phyloP scores from a whole-genome alignment of 2,113 vertebrate genomes.

The Sinocyclocheilus anshuiensis region DNA sequence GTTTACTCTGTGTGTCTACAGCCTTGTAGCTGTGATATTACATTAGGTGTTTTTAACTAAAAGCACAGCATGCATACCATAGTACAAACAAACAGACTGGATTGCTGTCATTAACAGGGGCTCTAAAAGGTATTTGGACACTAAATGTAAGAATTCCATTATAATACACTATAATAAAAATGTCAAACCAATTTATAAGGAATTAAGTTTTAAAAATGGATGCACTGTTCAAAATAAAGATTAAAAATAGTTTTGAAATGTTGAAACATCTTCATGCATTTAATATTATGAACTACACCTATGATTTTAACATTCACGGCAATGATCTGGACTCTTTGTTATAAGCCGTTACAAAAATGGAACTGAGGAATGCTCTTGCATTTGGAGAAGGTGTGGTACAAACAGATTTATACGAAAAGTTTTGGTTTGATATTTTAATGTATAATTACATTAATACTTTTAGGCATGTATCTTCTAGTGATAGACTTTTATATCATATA shows the following conservation, averaged over 20 bases:
- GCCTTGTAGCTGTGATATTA: not conserved
- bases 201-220: not conserved
- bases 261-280: not conserved
- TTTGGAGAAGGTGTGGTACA: not conserved
- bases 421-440: not conserved
- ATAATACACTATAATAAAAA: not conserved
- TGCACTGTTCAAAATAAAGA: not conserved
- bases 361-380: not conserved
- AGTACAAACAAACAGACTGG: not conserved
- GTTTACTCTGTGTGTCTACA: not conserved
- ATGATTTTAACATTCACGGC: not conserved
- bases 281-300: not conserved
- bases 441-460: not conserved
- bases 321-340: not conserved
- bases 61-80: not conserved
- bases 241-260: not conserved
- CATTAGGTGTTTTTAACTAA: not conserved
- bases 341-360: not conserved
- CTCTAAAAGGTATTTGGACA: not conserved
- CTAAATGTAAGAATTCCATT: not conserved
- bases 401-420: too few relatives aligned
- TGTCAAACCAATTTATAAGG: not conserved
- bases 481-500: not conserved
- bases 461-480: not conserved
- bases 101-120: not conserved